phyloP scores from a whole-genome alignment of 1,140 invertebrate genomes.

The Coelopa frigida region DNA sequence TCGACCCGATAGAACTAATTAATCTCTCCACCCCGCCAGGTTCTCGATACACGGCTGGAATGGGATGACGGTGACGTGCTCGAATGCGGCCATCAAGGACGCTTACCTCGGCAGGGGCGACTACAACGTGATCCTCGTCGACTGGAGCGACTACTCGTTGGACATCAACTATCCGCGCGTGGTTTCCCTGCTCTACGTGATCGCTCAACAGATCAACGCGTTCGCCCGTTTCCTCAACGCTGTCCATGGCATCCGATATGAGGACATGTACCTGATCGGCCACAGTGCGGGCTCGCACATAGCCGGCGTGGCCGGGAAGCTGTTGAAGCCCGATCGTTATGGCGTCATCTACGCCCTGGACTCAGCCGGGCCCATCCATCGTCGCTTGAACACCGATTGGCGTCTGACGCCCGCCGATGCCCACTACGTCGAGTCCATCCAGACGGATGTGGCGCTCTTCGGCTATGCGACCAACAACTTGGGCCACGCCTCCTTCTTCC shows the following conservation, averaged over 20 bases:
- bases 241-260: constrained; percentile 18
- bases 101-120: constrained; percentile 24
- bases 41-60: constrained; percentile 19
- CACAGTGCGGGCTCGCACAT: constrained; percentile 46
- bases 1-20: too few species aligned
- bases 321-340: constrained; percentile 23
- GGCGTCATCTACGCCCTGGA: constrained; percentile 43
- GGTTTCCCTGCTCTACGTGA: constrained; percentile 12
- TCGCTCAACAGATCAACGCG: constrained; percentile 17
- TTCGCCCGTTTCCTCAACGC: constrained; percentile 34
- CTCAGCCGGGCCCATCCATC: constrained; percentile 46
- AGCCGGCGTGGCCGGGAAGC: constrained; percentile 38
- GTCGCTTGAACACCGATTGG: constrained; percentile 13
- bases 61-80: constrained; percentile 14
- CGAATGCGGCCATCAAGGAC: constrained; percentile 18
- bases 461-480: constrained; percentile 44
- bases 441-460: constrained; percentile 52
- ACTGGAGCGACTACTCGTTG: constrained; percentile 44
- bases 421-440: constrained; percentile 57
- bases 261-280: constrained; percentile 38
- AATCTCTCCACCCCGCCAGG: too few species aligned
- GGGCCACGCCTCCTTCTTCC: constrained; percentile 54
- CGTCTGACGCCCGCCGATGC: constrained; percentile 51
- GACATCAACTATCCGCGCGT: constrained; percentile 20
- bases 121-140: constrained; percentile 50